Evolutionary conservation across 1,140 invertebrate species (phyloP).

Genomic region (Schlechtendalia chinensis): DNA sequence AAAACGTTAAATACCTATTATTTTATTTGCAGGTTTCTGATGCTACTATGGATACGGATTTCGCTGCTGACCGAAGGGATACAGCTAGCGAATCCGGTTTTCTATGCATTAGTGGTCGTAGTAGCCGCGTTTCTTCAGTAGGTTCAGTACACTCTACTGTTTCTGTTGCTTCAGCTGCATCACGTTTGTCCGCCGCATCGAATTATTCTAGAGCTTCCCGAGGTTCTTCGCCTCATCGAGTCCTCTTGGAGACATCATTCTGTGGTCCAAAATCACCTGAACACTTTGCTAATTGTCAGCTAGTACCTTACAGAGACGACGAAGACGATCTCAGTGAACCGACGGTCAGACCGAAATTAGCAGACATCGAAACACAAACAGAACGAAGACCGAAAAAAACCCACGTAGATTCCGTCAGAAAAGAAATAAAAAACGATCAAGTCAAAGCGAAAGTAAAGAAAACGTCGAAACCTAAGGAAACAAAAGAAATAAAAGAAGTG

Average conservation of each 20-base stretch:
- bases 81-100: constrained; percentile 72
- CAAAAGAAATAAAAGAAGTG: constrained; percentile 13
- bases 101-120: constrained; percentile 76
- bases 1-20: not conserved
- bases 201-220: constrained; percentile 65
- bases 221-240: constrained; percentile 83
- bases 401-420: constrained; percentile 24
- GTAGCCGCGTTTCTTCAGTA: constrained; percentile 76
- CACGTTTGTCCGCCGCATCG: constrained; percentile 61
- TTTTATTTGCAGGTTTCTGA: constrained; percentile 38
- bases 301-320: constrained; percentile 31
- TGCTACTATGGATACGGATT: constrained; percentile 48
- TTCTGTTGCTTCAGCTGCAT: constrained; percentile 52
- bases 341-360: constrained; percentile 33
- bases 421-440: constrained; percentile 41
- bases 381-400: constrained; percentile 34
- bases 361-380: constrained; percentile 34
- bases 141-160: constrained; percentile 60
- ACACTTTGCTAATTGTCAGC: constrained; percentile 33
- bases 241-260: constrained; percentile 83
- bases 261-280: constrained; percentile 71
- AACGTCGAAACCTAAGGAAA: constrained; percentile 18
- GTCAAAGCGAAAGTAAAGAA: constrained; percentile 38
- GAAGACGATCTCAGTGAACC: constrained; percentile 45
- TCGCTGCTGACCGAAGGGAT: constrained; percentile 64